Evolutionary conservation across 2,113 vertebrate genomes (phyloP), one percentile per base, ranked within the genome.

Genomic region (Ciconia maguari): DNA sequence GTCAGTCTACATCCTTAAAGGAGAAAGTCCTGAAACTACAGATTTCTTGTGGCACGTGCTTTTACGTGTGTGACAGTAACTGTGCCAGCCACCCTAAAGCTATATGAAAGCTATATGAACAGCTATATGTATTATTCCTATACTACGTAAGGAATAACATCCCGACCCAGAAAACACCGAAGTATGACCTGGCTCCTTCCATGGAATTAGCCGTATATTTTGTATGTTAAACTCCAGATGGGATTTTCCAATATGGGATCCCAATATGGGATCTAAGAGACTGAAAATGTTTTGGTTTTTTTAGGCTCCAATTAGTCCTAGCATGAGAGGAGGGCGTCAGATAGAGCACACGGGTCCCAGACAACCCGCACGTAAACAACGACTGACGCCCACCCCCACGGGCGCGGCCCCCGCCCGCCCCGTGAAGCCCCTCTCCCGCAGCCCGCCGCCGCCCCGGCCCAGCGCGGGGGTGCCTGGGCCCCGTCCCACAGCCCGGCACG

Each of bases 191-290:
- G 6, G 4, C 49, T 30, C 27, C 26, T 41, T 27, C 57, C 18
- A 2, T 2, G 6, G 41, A 20, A 52, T 12, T 2, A 20, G 13
- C 12, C 7, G 0, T 1, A 1, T 4, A 4, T 20, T 54, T 38
- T 24, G 6, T 7, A 42, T 2, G 14, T 30, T 17, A 75, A 60
- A 36, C 42, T 34, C 1, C 4, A 6, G 2, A 49, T 2, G 13
- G 34, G 10, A 32, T 38, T 26, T 64, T 38, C 38, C 9, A 21
- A 38, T 38, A 38, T 38, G 38, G 38, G 38, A 38, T 38, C 38
- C 38, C 38, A 38, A 38, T 38, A 38, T 38, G 38, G 38, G 38
- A 38, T 38, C 38, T 38, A 38, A 38, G 38, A 38, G 21, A 15
- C 46, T 10, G 27, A 22, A 72, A 68, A 11, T 6, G 11, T 13